Conservation (phyloP, 2,113 vertebrate species). For the Fulmarus glacialis region DNA sequence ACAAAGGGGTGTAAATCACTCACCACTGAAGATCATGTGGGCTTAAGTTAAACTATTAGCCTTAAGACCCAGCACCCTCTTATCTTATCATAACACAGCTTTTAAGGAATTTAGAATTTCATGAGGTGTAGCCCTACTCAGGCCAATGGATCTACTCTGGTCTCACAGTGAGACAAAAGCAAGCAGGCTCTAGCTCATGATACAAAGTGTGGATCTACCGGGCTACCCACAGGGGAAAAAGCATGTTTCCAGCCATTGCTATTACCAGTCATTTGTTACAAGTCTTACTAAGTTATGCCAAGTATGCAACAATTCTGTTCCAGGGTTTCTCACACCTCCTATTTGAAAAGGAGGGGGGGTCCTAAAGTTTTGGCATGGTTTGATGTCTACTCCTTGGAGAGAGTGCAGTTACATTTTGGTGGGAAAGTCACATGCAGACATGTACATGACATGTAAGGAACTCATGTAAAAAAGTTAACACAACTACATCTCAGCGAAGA, state of each 20-base stretch:
- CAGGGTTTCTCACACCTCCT: background rate
- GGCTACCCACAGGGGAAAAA: background rate
- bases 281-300: background rate
- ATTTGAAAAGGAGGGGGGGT: background rate
- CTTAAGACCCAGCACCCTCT: background rate
- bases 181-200: background rate
- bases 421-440: background rate
- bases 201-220: rapidly evolving
- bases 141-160: background rate
- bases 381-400: background rate
- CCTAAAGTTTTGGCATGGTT: background rate
- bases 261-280: background rate
- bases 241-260: background rate
- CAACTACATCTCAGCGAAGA: background rate
- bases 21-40: rapidly evolving
- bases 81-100: background rate
- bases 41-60: background rate
- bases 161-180: background rate
- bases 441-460: background rate
- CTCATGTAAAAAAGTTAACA: background rate
- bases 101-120: background rate
- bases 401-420: background rate
- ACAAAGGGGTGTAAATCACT: background rate
- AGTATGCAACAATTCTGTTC: background rate
- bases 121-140: background rate